Conservation (phyloP, 2,113 vertebrate species). For the Neolamprologus sp. region DNA sequence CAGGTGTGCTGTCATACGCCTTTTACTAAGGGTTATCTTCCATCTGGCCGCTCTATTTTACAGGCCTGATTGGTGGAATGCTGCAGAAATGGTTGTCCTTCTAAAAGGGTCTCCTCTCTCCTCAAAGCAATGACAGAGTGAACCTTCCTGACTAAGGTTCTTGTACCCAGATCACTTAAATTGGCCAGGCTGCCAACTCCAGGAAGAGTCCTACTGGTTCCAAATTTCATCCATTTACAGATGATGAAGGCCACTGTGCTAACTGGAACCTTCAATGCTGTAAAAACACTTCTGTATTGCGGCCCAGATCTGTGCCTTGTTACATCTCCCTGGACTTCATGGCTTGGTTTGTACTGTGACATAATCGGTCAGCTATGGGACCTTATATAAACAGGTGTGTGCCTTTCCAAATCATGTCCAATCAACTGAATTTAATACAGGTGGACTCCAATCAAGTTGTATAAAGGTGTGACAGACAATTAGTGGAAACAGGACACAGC, state of each 20-base stretch:
- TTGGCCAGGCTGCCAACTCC: background rate
- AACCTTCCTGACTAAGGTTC: background rate
- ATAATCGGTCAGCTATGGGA: background rate
- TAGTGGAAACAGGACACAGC: background rate
- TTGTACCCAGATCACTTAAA: background rate
- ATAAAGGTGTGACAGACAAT: background rate
- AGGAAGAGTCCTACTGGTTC: background rate
- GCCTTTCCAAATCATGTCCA: background rate
- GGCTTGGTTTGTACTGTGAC: background rate
- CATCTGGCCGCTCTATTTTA: background rate
- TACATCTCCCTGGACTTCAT: background rate
- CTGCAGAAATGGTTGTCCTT: background rate
- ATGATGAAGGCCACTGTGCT: background rate
- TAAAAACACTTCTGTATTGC: background rate
- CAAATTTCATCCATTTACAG: background rate
- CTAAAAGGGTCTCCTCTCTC: background rate
- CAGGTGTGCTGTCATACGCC: background rate
- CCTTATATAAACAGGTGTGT: background rate
- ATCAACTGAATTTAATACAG: background rate
- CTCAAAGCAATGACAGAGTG: background rate
- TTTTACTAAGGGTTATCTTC: background rate
- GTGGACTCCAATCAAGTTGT: background rate
- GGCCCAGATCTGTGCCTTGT: fast-evolving
- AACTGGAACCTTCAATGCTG: background rate
- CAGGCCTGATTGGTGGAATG: background rate